These are phyloP conservation scores for Hirudinaria manillensis DNA, from an alignment of 2,888 invertebrate species.

Conservation along the genomic window DNA sequence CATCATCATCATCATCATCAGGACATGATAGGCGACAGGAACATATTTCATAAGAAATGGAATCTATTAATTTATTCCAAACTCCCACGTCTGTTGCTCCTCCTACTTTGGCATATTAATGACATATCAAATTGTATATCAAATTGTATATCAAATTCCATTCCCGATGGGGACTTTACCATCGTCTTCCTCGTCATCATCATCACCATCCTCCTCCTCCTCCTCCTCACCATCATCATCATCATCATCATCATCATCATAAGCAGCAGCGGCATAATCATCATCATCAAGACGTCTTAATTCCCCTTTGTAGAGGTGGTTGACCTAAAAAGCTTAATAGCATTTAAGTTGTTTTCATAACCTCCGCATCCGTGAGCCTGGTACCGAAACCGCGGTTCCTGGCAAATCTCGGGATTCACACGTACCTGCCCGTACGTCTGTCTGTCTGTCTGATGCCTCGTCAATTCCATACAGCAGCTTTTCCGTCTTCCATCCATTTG, in stretches of 20 bases:
- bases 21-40: too few relatives aligned
- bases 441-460: neutral
- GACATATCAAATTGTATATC: too few relatives aligned
- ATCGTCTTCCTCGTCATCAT: neutral
- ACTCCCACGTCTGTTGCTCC: too few relatives aligned
- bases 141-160: neutral
- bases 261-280: conserved; percentile 30
- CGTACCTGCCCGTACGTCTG: neutral
- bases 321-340: neutral
- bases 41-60: conserved; percentile 8
- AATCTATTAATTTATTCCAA: neutral
- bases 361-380: too few relatives aligned
- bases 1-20: too few relatives aligned
- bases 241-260: conserved; percentile 30
- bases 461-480: neutral
- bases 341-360: neutral
- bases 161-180: neutral
- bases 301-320: too few relatives aligned
- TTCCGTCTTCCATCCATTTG: too few relatives aligned
- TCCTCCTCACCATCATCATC: conserved; percentile 5
- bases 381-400: too few relatives aligned
- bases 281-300: conserved; percentile 22
- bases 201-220: conserved; percentile 15
- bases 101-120: too few relatives aligned
- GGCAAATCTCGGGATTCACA: too few relatives aligned